Evolutionary conservation across 2,797 vertebrate species (phyloP).

Genomic region (Danio albolineatus): DNA sequence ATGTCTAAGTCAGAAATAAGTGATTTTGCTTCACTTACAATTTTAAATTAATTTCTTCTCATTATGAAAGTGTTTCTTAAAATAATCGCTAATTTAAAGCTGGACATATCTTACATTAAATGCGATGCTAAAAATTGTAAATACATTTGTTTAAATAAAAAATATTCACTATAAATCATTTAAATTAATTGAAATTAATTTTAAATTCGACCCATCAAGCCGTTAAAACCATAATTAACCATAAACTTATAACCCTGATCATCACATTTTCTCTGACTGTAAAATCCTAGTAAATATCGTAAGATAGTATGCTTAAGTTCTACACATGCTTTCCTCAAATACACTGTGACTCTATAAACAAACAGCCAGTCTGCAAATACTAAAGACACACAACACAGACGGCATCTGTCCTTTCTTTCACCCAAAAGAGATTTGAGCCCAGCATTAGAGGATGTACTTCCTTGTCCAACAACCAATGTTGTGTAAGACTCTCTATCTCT

Average conservation of each 20-base stretch:
- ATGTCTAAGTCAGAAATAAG: no score
- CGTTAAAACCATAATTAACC: not conserved
- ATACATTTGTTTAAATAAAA: not conserved
- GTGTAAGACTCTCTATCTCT: constrained; percentile 54
- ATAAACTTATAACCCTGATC: not conserved
- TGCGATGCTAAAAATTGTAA: no score
- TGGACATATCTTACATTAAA: no score
- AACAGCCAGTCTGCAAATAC: constrained; percentile 35
- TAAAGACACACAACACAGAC: constrained; percentile 34
- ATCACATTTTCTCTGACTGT: not conserved
- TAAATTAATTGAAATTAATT: not conserved
- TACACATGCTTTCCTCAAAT: constrained; percentile 2
- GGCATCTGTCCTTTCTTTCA: constrained; percentile 47
- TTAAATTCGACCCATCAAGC: not conserved
- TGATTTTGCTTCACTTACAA: no score
- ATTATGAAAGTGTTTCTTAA: no score
- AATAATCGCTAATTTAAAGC: no score
- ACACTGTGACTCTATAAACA: constrained; percentile 29
- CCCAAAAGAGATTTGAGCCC: constrained; percentile 56
- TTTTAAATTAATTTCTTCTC: no score
- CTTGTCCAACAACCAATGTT: constrained; percentile 64
- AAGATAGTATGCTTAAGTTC: not conserved
- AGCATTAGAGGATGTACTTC: constrained; percentile 56
- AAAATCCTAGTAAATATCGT: not conserved
- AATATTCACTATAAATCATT: not conserved